Base-by-base conservation (phyloP, 2,113 vertebrate genomes). In the Alectura lathami region DNA sequence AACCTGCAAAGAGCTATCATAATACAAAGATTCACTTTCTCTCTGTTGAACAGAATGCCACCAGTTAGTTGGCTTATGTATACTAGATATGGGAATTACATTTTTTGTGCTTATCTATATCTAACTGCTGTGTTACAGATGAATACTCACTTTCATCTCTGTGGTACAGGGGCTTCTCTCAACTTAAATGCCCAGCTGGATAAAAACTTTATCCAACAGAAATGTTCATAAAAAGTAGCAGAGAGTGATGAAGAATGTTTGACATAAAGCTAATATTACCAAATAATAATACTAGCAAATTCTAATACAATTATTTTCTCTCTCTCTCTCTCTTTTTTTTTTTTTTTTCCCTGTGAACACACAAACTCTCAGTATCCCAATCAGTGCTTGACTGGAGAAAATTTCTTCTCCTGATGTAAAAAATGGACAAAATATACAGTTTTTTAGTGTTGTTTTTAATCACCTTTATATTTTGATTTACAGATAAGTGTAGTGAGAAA, bases 111-210 rank as follows among this genome's bases (percentile, higher is more conserved):
- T 95, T n/a, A 38, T 59, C 48, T 92, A 29, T 83, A 82, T 94
- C 74, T 69, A 50, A 94, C 91, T 93, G 29, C 85, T 93, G 40
- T 80, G 29, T 78, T 86, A 81, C 17, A 91, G 59, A 93, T 32
- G 70, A 91, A 76, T 85, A 20, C 69, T 96, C 60, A 26, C 78
- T 95, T 97, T 95, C 66, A 72, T 94, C 88, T 96, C 86, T 89
- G 50, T 77, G 48, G 51, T 74, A 83, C 47, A 87, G 16, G 57
- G 64, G 72, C 79, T 95, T 94, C 89, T 83, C 78, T 81, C 51
- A 81, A 69, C 36, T 88, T 88, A n/a, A n/a, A n/a, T n/a, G n/a
- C n/a, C n/a, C n/a, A 23, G 13, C 30, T 84, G 64, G 72, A 88
- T 84, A 88, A 94, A 92, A 95, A 73, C 4, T 2, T 81, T 93